A percentile compares a stretch with the other conserved stretches of the same genome.
These are phyloP conservation scores for Heliconius charithonia DNA, from an alignment of 2,888 invertebrate species.

Conservation along the genomic window DNA sequence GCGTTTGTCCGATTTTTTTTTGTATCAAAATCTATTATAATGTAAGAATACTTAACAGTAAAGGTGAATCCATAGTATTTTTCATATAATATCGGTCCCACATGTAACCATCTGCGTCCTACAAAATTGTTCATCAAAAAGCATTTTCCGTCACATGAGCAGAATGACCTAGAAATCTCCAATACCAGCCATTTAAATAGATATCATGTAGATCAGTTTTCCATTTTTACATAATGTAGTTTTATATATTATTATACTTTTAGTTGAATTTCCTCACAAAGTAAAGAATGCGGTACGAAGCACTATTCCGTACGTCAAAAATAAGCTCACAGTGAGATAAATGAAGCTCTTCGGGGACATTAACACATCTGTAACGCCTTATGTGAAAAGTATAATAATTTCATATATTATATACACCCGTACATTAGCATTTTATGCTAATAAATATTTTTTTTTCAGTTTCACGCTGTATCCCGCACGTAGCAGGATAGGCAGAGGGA, in stretches of 20 bases:
- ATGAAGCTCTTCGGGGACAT: conserved; percentile 19
- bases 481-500: background rate
- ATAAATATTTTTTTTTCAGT: background rate
- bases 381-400: conserved; percentile 1
- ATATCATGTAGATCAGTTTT: conserved; percentile 13
- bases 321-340: conserved; percentile 23
- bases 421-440: too few relatives aligned
- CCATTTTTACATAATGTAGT: background rate
- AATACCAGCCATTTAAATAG: background rate
- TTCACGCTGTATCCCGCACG: background rate
- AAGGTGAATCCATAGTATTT: background rate
- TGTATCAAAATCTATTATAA: too few relatives aligned
- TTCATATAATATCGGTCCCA: background rate
- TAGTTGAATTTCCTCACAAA: background rate
- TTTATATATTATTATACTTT: conserved; percentile 8
- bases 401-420: background rate
- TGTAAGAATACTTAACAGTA: background rate
- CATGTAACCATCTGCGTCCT: conserved; percentile 9
- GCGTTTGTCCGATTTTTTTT: too few relatives aligned
- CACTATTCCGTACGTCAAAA: conserved; percentile 18
- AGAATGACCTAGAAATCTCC: background rate
- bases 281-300: background rate
- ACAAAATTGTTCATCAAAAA: background rate
- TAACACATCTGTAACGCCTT: background rate
- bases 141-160: background rate